Evolutionary conservation across 2,888 invertebrate genomes (phyloP), one percentile per base, ranked within the genome.

Genomic region (Lamproptera curius): DNA sequence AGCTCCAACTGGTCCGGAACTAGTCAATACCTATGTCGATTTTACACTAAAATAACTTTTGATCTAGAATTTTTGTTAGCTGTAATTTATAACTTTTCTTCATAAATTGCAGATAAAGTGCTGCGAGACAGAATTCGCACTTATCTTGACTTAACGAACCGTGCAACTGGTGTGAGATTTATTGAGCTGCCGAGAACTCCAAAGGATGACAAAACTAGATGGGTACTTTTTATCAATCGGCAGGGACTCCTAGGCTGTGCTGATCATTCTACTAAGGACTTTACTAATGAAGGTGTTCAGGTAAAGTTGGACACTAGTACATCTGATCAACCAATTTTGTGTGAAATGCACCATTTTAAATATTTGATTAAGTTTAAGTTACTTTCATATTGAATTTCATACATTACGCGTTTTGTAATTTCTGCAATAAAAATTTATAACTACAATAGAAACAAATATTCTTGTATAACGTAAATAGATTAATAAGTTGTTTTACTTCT

Each of bases 181-280:
- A 11, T 65, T 26, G 82, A 83, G 52, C 40, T 82, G 23, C 65
- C 64, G 0, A 58, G 39, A 15, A 74, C 79, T 0, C 81, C 82
- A 0, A 37, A 44, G 0, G 67, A 72, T 5, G 55, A 66, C 0
- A 45, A 58, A 0, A 61, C 57, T 1, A 63, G 84, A 60, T 84
- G 74, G 73, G 75, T 82, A 2, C 63, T 82, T 31, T 82, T 84
- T 51, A 46, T 76, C 1, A 84, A 84, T 47, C 70, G 83, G 1
- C 63, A 66, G 37, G 73, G 70, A 0, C 53, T 63, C 3, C 57
- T 80, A 4, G 60, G 56, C 2, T 83, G 83, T 54, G 63, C 55
- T 42, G 81, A 80, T 46, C 67, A 78, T 42, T 58, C 66, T 2
- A 59, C 62, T 9, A 54, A 53, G 1, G 65, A 71, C 15, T 76